These are phyloP conservation scores for Villa cingulata DNA, from an alignment of 2,888 invertebrate species.

Conservation along the genomic window DNA sequence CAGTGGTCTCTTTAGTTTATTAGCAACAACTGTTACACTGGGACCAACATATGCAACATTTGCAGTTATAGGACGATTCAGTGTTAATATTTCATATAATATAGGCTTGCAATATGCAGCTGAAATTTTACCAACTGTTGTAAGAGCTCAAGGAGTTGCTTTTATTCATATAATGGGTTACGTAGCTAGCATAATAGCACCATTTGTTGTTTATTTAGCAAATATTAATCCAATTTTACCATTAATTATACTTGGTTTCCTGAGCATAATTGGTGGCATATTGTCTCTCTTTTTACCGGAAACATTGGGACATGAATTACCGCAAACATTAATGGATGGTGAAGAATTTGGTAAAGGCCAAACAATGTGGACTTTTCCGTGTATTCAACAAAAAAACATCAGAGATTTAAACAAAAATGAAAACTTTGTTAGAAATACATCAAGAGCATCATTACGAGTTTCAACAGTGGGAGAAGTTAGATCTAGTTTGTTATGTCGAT, in stretches of 20 bases:
- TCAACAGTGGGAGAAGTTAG: slow-evolving; percentile 48
- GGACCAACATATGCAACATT: slow-evolving; percentile 60
- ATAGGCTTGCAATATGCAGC: slow-evolving; percentile 83
- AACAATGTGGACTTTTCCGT: slow-evolving; percentile 69
- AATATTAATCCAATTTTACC: slow-evolving; percentile 59
- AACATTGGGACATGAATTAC: slow-evolving; percentile 72
- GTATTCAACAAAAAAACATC: slow-evolving; percentile 47
- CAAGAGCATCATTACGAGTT: slow-evolving; percentile 42
- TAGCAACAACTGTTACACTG: slow-evolving; percentile 60
- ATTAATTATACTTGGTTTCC: slow-evolving; percentile 58
- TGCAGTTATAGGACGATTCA: slow-evolving; percentile 71
- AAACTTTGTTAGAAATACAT: slow-evolving; percentile 24
- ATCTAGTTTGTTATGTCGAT: slow-evolving; percentile 44
- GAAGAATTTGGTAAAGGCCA: slow-evolving; percentile 73
- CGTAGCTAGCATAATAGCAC: slow-evolving; percentile 67
- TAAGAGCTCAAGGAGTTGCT: slow-evolving; percentile 74
- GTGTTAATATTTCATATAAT: slow-evolving; percentile 80
- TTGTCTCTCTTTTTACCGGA: slow-evolving; percentile 72
- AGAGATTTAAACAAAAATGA: slow-evolving; percentile 17
- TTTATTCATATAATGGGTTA: slow-evolving; percentile 81
- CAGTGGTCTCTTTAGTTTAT: slow-evolving; percentile 66
- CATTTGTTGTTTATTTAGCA: slow-evolving; percentile 71
- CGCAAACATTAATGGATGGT: slow-evolving; percentile 74
- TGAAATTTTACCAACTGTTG: slow-evolving; percentile 73
- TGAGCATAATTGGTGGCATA: slow-evolving; percentile 61